Conservation (phyloP, 2,113 vertebrate genomes). For the Orycteropus afer region DNA sequence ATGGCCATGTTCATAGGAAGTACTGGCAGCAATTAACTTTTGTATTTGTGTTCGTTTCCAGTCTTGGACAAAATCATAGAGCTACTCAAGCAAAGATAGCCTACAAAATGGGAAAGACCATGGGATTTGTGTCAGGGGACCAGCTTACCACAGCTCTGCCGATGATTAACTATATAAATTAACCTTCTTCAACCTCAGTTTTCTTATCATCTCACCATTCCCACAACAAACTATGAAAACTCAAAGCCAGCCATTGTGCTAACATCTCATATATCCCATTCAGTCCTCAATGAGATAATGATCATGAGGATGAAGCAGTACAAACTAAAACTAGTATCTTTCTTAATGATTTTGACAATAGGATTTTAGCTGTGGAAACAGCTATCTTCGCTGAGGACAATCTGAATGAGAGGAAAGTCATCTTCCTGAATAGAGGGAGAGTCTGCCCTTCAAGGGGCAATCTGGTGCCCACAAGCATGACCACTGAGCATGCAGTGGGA, state of each 20-base stretch:
- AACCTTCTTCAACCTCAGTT: neutral
- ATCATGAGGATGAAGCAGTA: constrained; percentile 9
- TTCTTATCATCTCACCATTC: neutral
- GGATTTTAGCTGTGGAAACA: neutral
- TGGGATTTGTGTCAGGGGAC: neutral
- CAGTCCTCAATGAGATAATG: neutral
- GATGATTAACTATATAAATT: neutral
- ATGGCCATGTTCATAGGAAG: neutral
- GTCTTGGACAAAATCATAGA: neutral
- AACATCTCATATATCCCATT: constrained; percentile 4
- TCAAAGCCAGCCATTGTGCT: neutral
- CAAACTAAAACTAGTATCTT: constrained; percentile 21
- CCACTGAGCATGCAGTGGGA: neutral
- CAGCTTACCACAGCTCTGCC: neutral
- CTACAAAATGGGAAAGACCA: neutral
- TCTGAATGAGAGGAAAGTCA: neutral
- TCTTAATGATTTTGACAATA: neutral
- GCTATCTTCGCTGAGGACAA: neutral
- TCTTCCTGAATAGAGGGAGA: neutral
- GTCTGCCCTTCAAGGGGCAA: neutral
- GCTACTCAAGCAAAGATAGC: neutral
- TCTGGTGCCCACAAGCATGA: neutral
- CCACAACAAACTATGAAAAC: constrained; percentile 20
- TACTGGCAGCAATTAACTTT: neutral
- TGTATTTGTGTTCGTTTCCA: neutral